Base-by-base conservation (phyloP, 1,140 invertebrate species). In the Drosophila lacteicornis region DNA sequence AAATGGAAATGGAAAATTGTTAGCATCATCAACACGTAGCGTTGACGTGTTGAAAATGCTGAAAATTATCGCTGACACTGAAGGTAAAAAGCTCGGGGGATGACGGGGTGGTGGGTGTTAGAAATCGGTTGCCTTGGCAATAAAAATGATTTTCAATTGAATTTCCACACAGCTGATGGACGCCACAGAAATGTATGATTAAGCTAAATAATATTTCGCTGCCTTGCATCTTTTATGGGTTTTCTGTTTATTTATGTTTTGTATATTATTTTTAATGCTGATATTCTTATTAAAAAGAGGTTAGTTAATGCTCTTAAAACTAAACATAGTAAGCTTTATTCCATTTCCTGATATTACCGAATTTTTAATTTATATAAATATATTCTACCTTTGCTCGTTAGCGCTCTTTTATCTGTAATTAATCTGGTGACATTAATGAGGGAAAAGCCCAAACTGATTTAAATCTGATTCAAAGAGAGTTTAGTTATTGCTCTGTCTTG, bases 61-160 rank as follows among this genome's bases (percentile, higher is more conserved):
- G 62, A 79, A 79, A 79, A 70, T 77, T 69, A 77, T 77, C 74
- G 55, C 75, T 67, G 19, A 61, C 38, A 46, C 25, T 53, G 49
- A 19, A 53, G 7, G 51, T 25, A 15, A 40, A 11, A 11, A 15
- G 33, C 12, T 2, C 0, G 25, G 1, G 25, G 25, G 3, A 27
- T 30, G 27, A 25, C 22, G 22, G 22, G 22, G 22, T 1, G 9
- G 1, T 1, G 1, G 19, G 0, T 4, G 8, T 33, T 40, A 46
- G 33, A 36, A 71, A 50, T 19, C 13, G 45, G 27, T 66, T 66
- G 68, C 82, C 75, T 61, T 82, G 75, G 42, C 75, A 82, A 86
- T 82, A 82, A 79, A 86, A 86, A 87, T 74, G 71, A 87, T 80
- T 75, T 88, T 87, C 80, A 87, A 87, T 87, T 87, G 70, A 82